Percentiles rank a stretch among this genome's conserved stretches.
Conservation (phyloP, 1,140 invertebrate species). For the Drosophila guanche region DNA sequence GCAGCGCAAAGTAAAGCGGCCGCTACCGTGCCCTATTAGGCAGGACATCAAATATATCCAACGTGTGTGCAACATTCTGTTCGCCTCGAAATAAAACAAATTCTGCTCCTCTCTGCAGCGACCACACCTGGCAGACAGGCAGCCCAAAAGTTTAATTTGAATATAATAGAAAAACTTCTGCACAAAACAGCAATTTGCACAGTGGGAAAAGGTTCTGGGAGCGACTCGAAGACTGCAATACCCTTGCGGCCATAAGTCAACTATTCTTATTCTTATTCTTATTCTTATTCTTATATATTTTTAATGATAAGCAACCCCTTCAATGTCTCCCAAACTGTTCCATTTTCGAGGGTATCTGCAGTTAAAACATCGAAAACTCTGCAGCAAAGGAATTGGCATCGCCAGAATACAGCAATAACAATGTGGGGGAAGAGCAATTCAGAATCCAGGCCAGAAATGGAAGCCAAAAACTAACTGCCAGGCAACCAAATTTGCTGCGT, state of each 20-base stretch:
- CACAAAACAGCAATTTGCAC: constrained; percentile 6
- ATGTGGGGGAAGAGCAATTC: constrained; percentile 9
- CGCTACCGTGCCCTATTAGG: constrained; percentile 24
- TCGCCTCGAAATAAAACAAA: constrained; percentile 38
- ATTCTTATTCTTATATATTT: too few relatives aligned
- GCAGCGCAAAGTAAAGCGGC: background rate
- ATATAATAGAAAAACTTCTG: constrained; percentile 80
- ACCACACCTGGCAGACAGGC: constrained; percentile 5
- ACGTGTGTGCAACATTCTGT: constrained; percentile 46
- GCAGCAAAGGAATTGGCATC: background rate
- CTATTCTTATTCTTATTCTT: too few relatives aligned
- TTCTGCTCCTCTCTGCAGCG: constrained; percentile 20
- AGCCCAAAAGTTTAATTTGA: constrained; percentile 76
- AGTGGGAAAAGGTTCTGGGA: background rate
- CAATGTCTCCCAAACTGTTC: too few relatives aligned
- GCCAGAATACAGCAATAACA: constrained; percentile 34
- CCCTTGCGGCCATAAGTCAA: background rate
- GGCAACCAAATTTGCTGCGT: constrained; percentile 42
- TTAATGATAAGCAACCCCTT: too few relatives aligned
- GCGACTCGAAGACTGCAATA: constrained; percentile 1
- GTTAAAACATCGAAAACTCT: constrained; percentile 52
- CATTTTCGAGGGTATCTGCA: constrained; percentile 4
- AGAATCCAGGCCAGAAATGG: constrained; percentile 9
- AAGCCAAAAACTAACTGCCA: constrained; percentile 40
- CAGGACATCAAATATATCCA: constrained; percentile 41